Percentiles rank a stretch among this genome's conserved stretches.
Conservation (phyloP, 2,113 vertebrate genomes). For the Psilopsiagon aurifrons region DNA sequence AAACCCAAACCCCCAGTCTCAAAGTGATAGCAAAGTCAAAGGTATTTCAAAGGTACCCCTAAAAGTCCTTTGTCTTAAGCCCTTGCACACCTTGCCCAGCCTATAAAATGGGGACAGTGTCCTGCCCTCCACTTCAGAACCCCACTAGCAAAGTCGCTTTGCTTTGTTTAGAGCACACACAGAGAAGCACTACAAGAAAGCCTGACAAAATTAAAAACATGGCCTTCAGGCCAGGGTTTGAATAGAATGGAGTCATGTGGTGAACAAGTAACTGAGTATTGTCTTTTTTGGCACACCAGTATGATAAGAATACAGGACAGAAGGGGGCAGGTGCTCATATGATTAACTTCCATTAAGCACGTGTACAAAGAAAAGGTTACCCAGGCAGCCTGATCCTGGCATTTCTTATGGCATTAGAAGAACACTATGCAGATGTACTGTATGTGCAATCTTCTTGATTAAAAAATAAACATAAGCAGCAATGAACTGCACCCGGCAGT, state of each 20-base stretch:
- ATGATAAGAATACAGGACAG: neutral
- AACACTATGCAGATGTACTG: neutral
- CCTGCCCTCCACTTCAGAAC: neutral
- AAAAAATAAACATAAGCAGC: neutral
- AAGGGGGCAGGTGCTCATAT: neutral
- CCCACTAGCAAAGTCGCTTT: neutral
- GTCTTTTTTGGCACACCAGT: neutral
- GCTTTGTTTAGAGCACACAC: neutral
- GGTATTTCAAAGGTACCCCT: neutral
- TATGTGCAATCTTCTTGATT: neutral
- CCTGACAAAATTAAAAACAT: neutral
- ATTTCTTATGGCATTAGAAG: neutral
- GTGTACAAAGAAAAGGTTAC: neutral
- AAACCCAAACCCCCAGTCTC: neutral
- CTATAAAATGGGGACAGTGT: neutral
- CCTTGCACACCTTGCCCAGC: neutral
- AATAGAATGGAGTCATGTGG: neutral
- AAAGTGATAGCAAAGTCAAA: neutral
- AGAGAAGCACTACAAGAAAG: neutral
- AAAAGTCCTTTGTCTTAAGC: neutral
- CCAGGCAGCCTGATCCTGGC: neutral
- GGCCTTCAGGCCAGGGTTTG: neutral
- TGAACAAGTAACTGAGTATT: neutral
- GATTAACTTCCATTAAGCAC: neutral
- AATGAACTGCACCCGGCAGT: neutral